phyloP scores from a whole-genome alignment of 2,113 vertebrate genomes.

The Cebidichthys violaceus region DNA sequence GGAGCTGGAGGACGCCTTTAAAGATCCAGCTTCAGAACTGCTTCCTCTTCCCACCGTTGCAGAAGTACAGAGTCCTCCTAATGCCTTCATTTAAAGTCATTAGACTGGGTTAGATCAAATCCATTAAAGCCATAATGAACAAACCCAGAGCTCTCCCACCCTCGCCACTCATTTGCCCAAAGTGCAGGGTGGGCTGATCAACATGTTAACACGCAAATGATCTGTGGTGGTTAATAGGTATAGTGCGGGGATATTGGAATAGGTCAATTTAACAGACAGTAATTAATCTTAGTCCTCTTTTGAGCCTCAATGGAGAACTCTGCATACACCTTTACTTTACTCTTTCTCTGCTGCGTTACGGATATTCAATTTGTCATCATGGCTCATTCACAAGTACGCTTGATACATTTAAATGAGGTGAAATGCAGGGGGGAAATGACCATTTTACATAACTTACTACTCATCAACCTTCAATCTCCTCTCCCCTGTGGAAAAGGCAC shows the following conservation, averaged over 20 bases:
- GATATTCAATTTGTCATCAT: constrained; percentile 43
- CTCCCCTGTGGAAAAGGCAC: constrained; percentile 1
- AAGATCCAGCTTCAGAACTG: constrained; percentile 44
- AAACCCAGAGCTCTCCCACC: constrained; percentile 37
- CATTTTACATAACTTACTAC: constrained; percentile 33
- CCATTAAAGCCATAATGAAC: constrained; percentile 69
- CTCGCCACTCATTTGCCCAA: constrained; percentile 37
- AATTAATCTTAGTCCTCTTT: constrained; percentile 14
- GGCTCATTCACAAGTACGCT: constrained; percentile 36
- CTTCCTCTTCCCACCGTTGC: constrained; percentile 17
- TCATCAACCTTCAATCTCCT: constrained; percentile 23
- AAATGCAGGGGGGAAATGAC: constrained; percentile 19
- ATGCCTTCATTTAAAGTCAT: constrained; percentile 64
- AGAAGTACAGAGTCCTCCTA: constrained; percentile 26
- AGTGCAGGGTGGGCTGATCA: constrained; percentile 27
- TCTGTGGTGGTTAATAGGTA: constrained; percentile 33
- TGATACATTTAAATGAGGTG: constrained; percentile 43
- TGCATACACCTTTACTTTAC: not conserved
- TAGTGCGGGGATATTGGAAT: constrained; percentile 20
- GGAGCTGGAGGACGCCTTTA: constrained; percentile 59
- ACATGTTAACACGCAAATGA: constrained; percentile 41
- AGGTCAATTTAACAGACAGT: constrained; percentile 28
- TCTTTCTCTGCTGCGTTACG: constrained; percentile 8
- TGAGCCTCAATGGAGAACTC: constrained; percentile 2
- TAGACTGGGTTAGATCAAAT: constrained; percentile 53